phyloP scores from a whole-genome alignment of 1,140 invertebrate genomes.

The Cheumatopsyche charites region DNA sequence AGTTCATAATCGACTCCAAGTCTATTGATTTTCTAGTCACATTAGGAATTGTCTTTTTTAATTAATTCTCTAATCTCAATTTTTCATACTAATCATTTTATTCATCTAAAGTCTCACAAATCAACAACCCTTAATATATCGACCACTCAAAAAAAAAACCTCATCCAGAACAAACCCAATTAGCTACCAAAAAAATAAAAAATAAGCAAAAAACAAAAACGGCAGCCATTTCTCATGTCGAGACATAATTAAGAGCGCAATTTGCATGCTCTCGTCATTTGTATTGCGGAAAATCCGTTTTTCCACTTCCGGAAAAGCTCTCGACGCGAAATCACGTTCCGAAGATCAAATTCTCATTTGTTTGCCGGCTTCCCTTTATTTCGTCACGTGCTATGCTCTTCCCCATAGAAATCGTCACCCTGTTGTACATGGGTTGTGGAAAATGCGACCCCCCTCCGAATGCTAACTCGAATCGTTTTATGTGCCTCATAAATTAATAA shows the following conservation, averaged over 20 bases:
- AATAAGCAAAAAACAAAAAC: too few species aligned
- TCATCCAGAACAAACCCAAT: too few species aligned
- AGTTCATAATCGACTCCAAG: too few species aligned
- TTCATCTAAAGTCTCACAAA: too few species aligned
- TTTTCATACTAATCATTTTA: too few species aligned
- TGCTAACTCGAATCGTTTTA: background rate
- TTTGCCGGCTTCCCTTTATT: constrained; percentile 41
- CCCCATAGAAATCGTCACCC: constrained; percentile 25
- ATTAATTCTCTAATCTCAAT: too few species aligned
- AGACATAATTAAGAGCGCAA: background rate
- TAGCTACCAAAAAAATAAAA: too few species aligned
- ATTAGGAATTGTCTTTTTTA: too few species aligned
- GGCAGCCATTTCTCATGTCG: background rate
- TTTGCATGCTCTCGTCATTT: constrained; percentile 28
- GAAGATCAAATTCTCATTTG: constrained; percentile 48
- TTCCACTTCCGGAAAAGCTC: constrained; percentile 14
- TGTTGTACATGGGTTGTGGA: background rate
- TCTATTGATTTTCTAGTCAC: too few species aligned
- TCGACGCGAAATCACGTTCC: constrained; percentile 43
- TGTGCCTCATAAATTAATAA: constrained; percentile 18
- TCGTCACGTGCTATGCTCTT: constrained; percentile 38
- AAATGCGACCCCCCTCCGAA: background rate
- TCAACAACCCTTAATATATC: too few species aligned
- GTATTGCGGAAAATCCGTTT: constrained; percentile 26
- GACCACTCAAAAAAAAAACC: too few species aligned